phyloP scores from a whole-genome alignment of 53 echinoderm and acorn worm species.

The Echinometra lucunter region DNA sequence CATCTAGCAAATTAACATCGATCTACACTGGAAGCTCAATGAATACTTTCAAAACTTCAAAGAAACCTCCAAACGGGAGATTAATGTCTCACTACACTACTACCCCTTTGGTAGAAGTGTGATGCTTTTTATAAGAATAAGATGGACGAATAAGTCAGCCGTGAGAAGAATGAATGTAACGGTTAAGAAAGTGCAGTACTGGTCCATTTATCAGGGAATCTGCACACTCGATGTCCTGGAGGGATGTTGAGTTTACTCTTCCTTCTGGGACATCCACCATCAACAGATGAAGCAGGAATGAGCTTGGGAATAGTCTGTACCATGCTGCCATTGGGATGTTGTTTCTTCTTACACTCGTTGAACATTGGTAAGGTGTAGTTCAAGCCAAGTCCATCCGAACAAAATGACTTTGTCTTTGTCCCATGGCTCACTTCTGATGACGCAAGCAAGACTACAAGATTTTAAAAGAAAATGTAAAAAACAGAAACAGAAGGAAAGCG shows the following conservation, averaged over 20 bases:
- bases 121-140: too few species aligned
- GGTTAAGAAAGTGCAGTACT: too few species aligned
- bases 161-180: too few species aligned
- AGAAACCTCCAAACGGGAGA: too few species aligned
- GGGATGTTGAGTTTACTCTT: neutral
- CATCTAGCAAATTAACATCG: too few species aligned
- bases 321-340: neutral
- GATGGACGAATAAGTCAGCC: too few species aligned
- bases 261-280: neutral
- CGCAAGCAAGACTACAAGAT: neutral
- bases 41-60: too few species aligned
- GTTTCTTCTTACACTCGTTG: neutral
- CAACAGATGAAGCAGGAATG: neutral
- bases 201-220: neutral
- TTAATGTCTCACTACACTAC: too few species aligned
- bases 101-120: too few species aligned
- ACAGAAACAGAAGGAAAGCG: too few species aligned
- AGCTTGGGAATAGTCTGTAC: neutral
- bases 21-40: too few species aligned
- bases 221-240: neutral
- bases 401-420: neutral
- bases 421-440: neutral
- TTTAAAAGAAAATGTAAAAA: too few species aligned
- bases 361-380: constrained; percentile 7
- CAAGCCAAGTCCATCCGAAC: neutral